A percentile compares a stretch with the other conserved stretches of the same genome.
These are phyloP conservation scores for Drosophila diplacantha DNA, from an alignment of 2,888 invertebrate species.

Conservation along the genomic window DNA sequence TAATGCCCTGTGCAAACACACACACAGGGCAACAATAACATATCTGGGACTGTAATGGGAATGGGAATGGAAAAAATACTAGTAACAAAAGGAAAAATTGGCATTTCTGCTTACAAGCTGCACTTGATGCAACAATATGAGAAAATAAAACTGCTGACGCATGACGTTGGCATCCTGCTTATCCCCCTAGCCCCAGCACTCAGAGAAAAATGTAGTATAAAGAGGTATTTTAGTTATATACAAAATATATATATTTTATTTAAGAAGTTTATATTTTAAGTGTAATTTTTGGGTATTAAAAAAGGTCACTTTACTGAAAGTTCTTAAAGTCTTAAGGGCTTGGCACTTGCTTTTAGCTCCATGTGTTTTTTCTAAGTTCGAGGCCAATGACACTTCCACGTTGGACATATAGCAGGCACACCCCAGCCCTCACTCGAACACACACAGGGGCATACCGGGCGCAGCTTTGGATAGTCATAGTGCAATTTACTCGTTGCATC, in stretches of 20 bases:
- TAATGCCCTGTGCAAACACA: conserved; percentile 15
- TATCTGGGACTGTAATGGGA: conserved; percentile 8
- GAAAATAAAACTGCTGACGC: conserved; percentile 60
- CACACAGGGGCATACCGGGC: conserved; percentile 8
- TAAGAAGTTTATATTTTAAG: no score
- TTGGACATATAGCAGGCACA: conserved; percentile 26
- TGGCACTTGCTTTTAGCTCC: neutral
- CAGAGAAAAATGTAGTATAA: neutral
- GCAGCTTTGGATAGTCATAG: conserved; percentile 35
- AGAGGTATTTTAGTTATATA: neutral
- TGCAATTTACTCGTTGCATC: conserved; percentile 48
- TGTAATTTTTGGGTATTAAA: no score
- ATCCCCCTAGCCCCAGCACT: conserved; percentile 10
- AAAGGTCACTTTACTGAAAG: neutral
- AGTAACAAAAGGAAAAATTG: conserved; percentile 31
- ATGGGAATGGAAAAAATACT: conserved; percentile 11
- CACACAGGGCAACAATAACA: conserved; percentile 21
- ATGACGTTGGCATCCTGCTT: conserved; percentile 47
- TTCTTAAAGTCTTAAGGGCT: neutral
- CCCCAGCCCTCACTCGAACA: neutral
- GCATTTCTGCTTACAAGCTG: conserved; percentile 38
- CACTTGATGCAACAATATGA: conserved; percentile 40
- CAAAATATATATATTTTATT: neutral
- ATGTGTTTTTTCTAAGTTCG: conserved; percentile 37
- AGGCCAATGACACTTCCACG: conserved; percentile 61